phyloP scores from a whole-genome alignment of 2,113 vertebrate species.

The Origma solitaria region DNA sequence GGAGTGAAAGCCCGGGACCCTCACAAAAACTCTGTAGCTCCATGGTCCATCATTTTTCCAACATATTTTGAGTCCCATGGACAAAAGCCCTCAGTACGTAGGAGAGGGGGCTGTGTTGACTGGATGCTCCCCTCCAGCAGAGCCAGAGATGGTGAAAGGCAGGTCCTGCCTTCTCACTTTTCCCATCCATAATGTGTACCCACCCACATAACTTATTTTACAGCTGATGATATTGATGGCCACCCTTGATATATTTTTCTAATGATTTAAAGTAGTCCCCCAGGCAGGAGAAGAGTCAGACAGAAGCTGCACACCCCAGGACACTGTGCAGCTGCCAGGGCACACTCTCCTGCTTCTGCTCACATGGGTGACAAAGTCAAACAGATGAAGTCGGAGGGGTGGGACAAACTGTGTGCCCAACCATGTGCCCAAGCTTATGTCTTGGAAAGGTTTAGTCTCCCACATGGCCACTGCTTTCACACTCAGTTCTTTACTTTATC shows the following conservation, averaged over 20 bases:
- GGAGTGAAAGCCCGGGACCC: background rate
- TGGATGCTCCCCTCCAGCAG: background rate
- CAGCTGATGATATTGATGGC: background rate
- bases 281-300: background rate
- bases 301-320: background rate
- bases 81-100: background rate
- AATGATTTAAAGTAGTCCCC: background rate
- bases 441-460: background rate
- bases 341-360: background rate
- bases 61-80: background rate
- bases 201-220: background rate
- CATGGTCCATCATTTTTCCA: background rate
- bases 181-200: accelerated
- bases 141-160: background rate
- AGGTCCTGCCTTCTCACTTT: background rate
- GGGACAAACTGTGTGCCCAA: background rate
- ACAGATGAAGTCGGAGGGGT: background rate
- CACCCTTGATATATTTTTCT: background rate
- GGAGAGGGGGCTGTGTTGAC: background rate
- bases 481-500: background rate
- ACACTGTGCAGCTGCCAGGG: background rate
- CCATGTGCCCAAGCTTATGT: background rate
- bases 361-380: background rate
- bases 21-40: background rate
- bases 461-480: background rate